A percentile compares a stretch with the other conserved stretches of the same genome.
Evolutionary conservation across 2,888 invertebrate genomes (phyloP).

Genomic region (Cyclophora albipunctata): DNA sequence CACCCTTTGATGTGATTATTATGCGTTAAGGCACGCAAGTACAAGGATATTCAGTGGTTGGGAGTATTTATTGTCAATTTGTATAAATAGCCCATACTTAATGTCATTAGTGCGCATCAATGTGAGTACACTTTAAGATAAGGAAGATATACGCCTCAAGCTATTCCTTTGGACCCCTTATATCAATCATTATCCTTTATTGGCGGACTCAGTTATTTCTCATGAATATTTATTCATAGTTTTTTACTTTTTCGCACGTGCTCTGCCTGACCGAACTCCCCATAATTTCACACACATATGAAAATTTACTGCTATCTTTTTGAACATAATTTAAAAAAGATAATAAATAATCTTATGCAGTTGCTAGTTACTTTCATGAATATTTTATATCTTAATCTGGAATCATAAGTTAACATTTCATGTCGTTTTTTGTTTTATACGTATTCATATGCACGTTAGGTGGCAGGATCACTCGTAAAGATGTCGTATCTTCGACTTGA

Average conservation of each 20-base stretch:
- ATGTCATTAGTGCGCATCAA: too few species aligned
- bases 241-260: conserved; percentile 23
- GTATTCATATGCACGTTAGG: conserved; percentile 17
- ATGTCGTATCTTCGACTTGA: too few species aligned
- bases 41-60: too few species aligned
- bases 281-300: too few species aligned
- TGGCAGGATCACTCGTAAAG: too few species aligned
- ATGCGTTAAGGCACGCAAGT: too few species aligned
- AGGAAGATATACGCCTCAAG: not conserved
- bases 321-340: too few species aligned
- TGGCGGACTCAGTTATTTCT: conserved; percentile 28
- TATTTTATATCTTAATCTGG: conserved; percentile 27
- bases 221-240: conserved; percentile 36
- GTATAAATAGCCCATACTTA: too few species aligned
- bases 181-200: conserved; percentile 27
- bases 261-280: conserved; percentile 9
- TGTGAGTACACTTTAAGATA: not conserved
- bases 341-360: conserved; percentile 10
- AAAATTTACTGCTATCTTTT: too few species aligned
- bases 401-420: conserved; percentile 36
- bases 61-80: too few species aligned
- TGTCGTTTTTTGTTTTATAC: conserved; percentile 26
- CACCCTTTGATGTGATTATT: too few species aligned
- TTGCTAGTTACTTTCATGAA: conserved; percentile 12
- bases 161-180: conserved; percentile 9